Conservation (phyloP, 1,140 invertebrate genomes). For the Drosophila rufa region DNA sequence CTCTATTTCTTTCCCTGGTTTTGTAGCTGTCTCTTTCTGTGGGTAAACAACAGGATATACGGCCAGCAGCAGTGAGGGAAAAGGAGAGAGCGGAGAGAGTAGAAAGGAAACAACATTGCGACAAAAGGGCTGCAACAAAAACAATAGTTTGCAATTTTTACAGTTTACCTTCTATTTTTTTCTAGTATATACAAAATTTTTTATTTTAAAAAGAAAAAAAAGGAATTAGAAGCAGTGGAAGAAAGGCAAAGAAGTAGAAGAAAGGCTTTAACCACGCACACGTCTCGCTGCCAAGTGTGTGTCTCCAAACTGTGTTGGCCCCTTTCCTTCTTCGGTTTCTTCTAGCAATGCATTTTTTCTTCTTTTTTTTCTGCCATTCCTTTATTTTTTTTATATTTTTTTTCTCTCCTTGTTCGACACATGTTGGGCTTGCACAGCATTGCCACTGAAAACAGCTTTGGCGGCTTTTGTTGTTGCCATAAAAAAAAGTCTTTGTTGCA, state of each 20-base stretch:
- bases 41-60: constrained; percentile 29
- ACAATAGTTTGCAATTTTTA: constrained; percentile 67
- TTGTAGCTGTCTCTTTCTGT: not conserved
- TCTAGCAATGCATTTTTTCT: constrained; percentile 9
- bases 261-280: constrained; percentile 30
- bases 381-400: constrained; percentile 11
- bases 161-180: constrained; percentile 37
- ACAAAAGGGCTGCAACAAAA: constrained; percentile 64
- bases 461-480: constrained; percentile 53
- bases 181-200: not conserved
- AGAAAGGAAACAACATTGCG: constrained; percentile 43
- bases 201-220: not conserved
- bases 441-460: constrained; percentile 52
- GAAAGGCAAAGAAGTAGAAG: constrained; percentile 14
- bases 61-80: not conserved
- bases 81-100: not conserved
- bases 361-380: constrained; percentile 3
- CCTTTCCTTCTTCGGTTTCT: not conserved
- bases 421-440: constrained; percentile 36
- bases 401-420: constrained; percentile 26
- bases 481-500: constrained; percentile 67
- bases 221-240: not conserved
- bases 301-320: constrained; percentile 6
- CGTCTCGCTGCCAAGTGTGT: constrained; percentile 7
- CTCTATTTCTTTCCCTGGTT: not conserved